Base-by-base conservation (phyloP, 2,113 vertebrate species). In the Apodemus speciosus region DNA sequence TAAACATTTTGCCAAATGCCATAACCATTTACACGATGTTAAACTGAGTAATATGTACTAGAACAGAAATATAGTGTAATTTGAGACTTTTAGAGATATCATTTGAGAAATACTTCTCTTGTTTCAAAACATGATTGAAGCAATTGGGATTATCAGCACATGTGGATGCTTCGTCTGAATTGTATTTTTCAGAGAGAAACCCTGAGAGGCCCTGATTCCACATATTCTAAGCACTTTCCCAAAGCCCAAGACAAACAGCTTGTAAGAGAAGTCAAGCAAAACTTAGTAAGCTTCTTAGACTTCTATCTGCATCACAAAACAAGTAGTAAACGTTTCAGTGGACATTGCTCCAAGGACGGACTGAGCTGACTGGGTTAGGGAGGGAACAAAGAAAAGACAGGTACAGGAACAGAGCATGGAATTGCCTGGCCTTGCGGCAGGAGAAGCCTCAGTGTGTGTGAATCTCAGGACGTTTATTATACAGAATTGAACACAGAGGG, bases 11-110 rank as follows among this genome's bases (percentile, higher is more conserved):
- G 14, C 2, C 25, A 76, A 85, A 49, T 79, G 32, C 20, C 40
- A 4, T 93, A 60, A 84, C 46, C 13, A 58, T 88, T 85, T 92
- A 72, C 7, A 79, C 68, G 40, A 64, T 64, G 9, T 62, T 53
- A 72, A 96, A 89, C 83, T 73, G 89, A 77, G 72, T 91, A 87
- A 43, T 30, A 88, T 46, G 53, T 75, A 11, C 46, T 92, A 68
- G 51, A 94, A 81, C 13, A 88, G 58, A 92, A 75, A 75, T 79
- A 46, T n/a, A 38, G 38, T 40, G 53, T 71, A 18, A 75, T 21
- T 56, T 25, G 21, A 90, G 49, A 68, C 66, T 92, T 56, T 71
- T 91, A 58, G 23, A 30, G 58, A 40, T 79, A 23, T 23, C 6
- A 14, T 89, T 88, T 93, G 49, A 8, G 25, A 93, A 89, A 66